These are phyloP conservation scores for Spermophilus dauricus DNA, from an alignment of 2,113 vertebrate genomes.

Conservation along the genomic window DNA sequence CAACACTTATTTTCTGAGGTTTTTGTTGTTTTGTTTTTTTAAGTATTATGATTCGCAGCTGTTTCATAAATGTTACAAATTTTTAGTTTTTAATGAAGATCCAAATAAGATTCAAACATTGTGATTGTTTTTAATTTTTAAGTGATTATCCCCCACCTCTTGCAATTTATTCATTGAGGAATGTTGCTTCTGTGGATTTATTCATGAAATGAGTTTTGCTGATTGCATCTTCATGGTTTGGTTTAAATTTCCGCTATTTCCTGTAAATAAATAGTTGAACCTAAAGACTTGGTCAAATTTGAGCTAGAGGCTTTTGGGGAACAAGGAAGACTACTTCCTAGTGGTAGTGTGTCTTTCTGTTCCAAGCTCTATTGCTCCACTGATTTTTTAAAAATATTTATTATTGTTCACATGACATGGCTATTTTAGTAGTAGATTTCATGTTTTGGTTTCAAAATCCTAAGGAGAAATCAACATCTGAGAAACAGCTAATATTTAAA, in stretches of 20 bases:
- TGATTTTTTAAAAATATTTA: neutral
- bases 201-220: neutral
- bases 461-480: neutral
- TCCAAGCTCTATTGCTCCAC: neutral
- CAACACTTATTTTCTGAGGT: too few species aligned
- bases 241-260: slow-evolving; percentile 7
- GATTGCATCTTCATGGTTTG: neutral
- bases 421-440: slow-evolving; percentile 21
- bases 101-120: neutral
- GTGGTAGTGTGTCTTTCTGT: neutral
- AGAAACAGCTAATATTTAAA: slow-evolving; percentile 20
- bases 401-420: neutral
- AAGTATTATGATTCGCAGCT: neutral
- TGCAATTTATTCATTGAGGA: neutral
- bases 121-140: neutral
- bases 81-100: neutral
- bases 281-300: neutral
- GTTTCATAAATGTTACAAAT: neutral
- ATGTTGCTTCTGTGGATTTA: neutral
- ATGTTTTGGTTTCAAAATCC: slow-evolving; percentile 46
- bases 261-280: neutral
- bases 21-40: too few species aligned
- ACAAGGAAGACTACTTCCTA: neutral
- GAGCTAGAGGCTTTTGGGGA: neutral
- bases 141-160: neutral